Evolutionary conservation across 2,797 vertebrate genomes (phyloP), one percentile per base, ranked within the genome.

Genomic region (Gymnoscopelus microlampas): DNA sequence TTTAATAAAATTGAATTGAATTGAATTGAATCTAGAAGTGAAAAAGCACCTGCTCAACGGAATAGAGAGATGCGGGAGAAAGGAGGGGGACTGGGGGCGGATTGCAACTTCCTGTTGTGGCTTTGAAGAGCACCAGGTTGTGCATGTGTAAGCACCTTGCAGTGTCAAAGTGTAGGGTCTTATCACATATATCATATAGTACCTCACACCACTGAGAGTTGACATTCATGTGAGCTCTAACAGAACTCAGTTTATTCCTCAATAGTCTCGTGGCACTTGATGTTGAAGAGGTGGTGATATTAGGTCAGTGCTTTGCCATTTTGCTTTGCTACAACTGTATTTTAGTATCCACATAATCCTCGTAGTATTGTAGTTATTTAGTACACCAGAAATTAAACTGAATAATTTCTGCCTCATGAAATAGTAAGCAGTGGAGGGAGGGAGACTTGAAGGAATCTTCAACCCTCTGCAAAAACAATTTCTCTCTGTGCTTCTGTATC

Each of bases 61-160:
- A 85, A 85, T 64, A 81, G 63, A 71, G 63, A 71, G 66, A 73
- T 12, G 73, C 48, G 71, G 87, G 84, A 81, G 78, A 82, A 78
- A 77, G 57, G 61, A 83, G 80, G 69, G 79, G 68, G 57, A 80
- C 39, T 86, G 89, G 90, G 85, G 89, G 87, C 90, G 87, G 91
- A 19, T 74, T 78, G 74, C 60, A 68, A 72, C 88, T 94, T 93
- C 94, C 93, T 94, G 91, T 93, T 94, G 92, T 88, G 89, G 87
- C 83, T 90, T 86, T 70, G 81, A 51, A 53, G 86, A 74, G 77
- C 81, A 81, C 61, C 71, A 87, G 8, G 73, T 66, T 57, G 75
- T 81, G 68, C 73, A 74, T 79, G 77, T 88, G 87, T 85, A 90
- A 67, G 50, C 76, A 76, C 35, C 44, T 44, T 73, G 80, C 77